Evolutionary conservation across 1,140 invertebrate genomes (phyloP).

Genomic region (Eupristina koningsbergeri): DNA sequence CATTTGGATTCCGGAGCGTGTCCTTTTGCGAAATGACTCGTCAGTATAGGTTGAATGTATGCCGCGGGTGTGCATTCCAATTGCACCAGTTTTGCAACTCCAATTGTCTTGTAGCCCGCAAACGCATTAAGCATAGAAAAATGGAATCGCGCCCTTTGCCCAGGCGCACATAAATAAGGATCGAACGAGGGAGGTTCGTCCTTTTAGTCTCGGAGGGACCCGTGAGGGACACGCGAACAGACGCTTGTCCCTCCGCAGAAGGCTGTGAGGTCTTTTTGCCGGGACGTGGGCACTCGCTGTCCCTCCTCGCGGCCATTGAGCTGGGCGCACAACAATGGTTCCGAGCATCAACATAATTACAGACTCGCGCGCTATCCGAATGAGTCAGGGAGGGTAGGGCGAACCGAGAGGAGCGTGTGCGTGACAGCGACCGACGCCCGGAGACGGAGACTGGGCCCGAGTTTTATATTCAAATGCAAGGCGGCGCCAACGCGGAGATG

Average conservation of each 20-base stretch:
- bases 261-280: not conserved
- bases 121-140: not conserved
- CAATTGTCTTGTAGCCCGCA: too few species aligned
- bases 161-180: constrained; percentile 11
- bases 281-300: not conserved
- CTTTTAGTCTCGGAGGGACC: too few species aligned
- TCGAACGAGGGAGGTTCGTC: not conserved
- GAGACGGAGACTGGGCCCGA: not conserved
- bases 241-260: not conserved
- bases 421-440: constrained; percentile 27
- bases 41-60: too few species aligned
- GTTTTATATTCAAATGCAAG: constrained; percentile 52
- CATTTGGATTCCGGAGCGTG: too few species aligned
- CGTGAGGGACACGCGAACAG: not conserved
- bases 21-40: too few species aligned
- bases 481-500: constrained; percentile 43
- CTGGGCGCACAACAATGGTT: constrained; percentile 48
- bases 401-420: constrained; percentile 27
- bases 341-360: constrained; percentile 51
- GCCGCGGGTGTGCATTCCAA: too few species aligned
- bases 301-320: constrained; percentile 35
- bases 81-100: too few species aligned
- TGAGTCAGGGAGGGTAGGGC: constrained; percentile 21
- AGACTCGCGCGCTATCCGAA: constrained; percentile 29
- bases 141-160: constrained; percentile 18